A percentile compares a stretch with the other conserved stretches of the same genome.
phyloP scores from a whole-genome alignment of 2,797 vertebrate genomes.

The Myotis daubentonii region DNA sequence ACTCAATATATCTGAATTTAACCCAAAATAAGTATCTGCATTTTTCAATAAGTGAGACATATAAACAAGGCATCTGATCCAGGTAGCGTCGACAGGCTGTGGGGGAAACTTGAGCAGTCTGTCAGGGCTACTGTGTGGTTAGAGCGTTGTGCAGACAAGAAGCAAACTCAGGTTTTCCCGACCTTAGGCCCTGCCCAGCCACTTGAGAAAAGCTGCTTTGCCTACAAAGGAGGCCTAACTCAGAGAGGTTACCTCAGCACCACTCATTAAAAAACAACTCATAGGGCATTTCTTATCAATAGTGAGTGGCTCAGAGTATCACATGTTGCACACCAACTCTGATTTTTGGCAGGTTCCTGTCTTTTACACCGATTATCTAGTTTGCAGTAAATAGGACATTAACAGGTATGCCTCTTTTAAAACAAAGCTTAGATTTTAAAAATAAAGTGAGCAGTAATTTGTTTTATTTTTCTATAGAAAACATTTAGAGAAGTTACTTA shows the following conservation, averaged over 20 bases:
- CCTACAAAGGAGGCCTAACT: background rate
- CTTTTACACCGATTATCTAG: background rate
- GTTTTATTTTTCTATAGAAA: conserved; percentile 23
- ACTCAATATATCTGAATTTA: background rate
- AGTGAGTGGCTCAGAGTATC: background rate
- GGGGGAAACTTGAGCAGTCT: background rate
- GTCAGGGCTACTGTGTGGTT: background rate
- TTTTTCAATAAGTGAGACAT: background rate
- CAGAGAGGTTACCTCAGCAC: background rate
- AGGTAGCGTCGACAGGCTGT: background rate
- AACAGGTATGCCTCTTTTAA: background rate
- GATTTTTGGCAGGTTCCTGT: background rate
- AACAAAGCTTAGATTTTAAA: conserved; percentile 8
- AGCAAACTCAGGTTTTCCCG: background rate
- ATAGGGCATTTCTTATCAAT: background rate
- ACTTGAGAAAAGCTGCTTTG: background rate
- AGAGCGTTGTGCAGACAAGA: background rate
- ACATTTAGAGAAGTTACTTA: background rate
- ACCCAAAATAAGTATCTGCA: background rate
- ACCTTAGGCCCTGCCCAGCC: background rate
- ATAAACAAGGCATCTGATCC: background rate
- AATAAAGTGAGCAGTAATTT: background rate
- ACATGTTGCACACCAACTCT: background rate
- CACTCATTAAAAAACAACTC: background rate
- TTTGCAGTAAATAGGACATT: background rate